phyloP scores from a whole-genome alignment of 2,888 invertebrate species.

The Caenorhabditis virilis region DNA sequence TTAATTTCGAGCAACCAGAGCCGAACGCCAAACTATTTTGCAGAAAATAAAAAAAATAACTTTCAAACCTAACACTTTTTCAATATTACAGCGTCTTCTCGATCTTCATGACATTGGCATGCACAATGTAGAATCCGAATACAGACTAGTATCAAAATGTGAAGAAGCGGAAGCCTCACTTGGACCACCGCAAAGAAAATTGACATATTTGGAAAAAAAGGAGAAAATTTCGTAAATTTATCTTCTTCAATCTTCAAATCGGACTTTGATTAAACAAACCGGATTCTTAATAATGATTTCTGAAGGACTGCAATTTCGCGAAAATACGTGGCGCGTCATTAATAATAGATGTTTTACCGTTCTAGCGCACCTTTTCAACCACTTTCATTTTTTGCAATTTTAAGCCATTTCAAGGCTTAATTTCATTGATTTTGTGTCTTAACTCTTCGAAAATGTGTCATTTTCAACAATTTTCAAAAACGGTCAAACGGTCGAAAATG shows the following conservation, averaged over 20 bases:
- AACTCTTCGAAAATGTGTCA: slow-evolving; percentile 5
- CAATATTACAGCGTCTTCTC: slow-evolving; percentile 21
- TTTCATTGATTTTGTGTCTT: slow-evolving; percentile 1
- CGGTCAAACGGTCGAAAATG: slow-evolving; percentile 2
- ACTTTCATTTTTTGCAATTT: slow-evolving; percentile 1
- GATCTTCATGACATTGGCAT: slow-evolving; percentile 35
- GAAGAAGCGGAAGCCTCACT: slow-evolving; percentile 21
- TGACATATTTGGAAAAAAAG: slow-evolving; percentile 34
- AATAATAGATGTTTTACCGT: slow-evolving; percentile 8
- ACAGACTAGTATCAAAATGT: slow-evolving; percentile 27
- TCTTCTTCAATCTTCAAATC: too few relatives aligned
- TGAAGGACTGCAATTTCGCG: too few relatives aligned
- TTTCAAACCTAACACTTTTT: background rate
- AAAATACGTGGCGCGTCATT: too few relatives aligned
- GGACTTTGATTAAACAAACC: too few relatives aligned
- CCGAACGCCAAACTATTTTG: too few relatives aligned
- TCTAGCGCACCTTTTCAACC: slow-evolving; percentile 12
- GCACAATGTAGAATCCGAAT: slow-evolving; percentile 41
- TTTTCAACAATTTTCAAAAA: slow-evolving; percentile 6
- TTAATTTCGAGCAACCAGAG: background rate
- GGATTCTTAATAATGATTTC: too few relatives aligned
- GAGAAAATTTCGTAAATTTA: slow-evolving; percentile 44
- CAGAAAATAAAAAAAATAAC: too few relatives aligned
- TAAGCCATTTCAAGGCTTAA: slow-evolving; percentile 3
- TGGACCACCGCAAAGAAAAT: slow-evolving; percentile 18